phyloP scores from a whole-genome alignment of 2,888 invertebrate genomes.

The Eupelmus urozonus region DNA sequence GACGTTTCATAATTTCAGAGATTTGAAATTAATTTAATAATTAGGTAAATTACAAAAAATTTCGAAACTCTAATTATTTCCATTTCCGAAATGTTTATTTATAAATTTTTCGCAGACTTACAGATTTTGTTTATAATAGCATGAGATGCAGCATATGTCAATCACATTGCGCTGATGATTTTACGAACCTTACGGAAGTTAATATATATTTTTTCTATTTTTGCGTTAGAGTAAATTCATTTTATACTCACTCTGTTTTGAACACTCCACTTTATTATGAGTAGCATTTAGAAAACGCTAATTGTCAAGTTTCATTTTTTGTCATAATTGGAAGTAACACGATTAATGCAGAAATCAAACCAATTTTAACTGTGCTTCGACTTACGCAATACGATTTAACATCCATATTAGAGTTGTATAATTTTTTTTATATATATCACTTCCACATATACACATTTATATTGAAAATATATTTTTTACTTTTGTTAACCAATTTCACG shows the following conservation, averaged over 20 bases:
- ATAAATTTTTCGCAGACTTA: slow-evolving; percentile 57
- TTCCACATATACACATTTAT: slow-evolving; percentile 58
- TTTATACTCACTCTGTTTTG: slow-evolving; percentile 36
- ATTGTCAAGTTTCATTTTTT: slow-evolving; percentile 27
- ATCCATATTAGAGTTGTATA: slow-evolving; percentile 30
- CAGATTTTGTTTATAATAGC: slow-evolving; percentile 48
- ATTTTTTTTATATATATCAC: slow-evolving; percentile 33
- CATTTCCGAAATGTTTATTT: slow-evolving; percentile 55
- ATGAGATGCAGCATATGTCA: slow-evolving; percentile 31
- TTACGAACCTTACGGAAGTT: slow-evolving; percentile 30
- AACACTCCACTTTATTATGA: slow-evolving; percentile 19
- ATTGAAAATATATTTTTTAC: slow-evolving; percentile 66
- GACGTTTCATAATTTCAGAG: no score
- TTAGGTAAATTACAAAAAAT: not conserved
- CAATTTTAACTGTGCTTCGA: slow-evolving; percentile 12
- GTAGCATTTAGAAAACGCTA: slow-evolving; percentile 17
- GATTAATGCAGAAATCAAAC: not conserved
- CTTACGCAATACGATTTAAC: not conserved
- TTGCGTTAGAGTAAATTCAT: slow-evolving; percentile 23
- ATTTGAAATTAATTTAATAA: no score
- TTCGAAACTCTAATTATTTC: slow-evolving; percentile 15
- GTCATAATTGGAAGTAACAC: slow-evolving; percentile 24
- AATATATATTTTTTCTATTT: slow-evolving; percentile 40
- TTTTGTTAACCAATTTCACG: slow-evolving; percentile 21
- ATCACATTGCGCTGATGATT: slow-evolving; percentile 36